These are phyloP conservation scores for Colossoma macropomum DNA, from an alignment of 2,113 vertebrate species.

Conservation along the genomic window DNA sequence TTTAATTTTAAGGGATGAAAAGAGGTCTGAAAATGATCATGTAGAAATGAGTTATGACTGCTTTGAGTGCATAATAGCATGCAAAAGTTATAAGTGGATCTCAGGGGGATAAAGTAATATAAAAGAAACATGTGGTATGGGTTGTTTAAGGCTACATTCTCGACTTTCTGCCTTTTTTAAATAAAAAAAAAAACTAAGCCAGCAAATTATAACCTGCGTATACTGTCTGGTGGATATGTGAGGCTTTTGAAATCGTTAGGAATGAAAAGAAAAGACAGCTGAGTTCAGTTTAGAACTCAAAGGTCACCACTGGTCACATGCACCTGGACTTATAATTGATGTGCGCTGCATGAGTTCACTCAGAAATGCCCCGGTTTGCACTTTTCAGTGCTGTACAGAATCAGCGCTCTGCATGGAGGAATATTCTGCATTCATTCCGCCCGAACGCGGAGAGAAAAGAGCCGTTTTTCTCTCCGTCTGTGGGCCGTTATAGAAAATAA, in stretches of 20 bases:
- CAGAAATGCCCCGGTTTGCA: constrained; percentile 17
- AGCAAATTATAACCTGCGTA: neutral
- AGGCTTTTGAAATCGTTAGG: neutral
- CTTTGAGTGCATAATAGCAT: too few relatives aligned
- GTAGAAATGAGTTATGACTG: too few relatives aligned
- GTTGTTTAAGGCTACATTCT: neutral
- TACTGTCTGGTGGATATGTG: neutral
- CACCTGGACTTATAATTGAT: constrained; percentile 13
- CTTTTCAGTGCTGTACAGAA: constrained; percentile 8
- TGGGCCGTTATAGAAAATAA: neutral
- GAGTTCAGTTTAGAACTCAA: constrained; percentile 16
- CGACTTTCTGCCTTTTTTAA: neutral
- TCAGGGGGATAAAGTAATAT: too few relatives aligned
- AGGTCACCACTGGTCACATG: constrained; percentile 38
- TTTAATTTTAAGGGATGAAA: too few relatives aligned
- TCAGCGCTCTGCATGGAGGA: neutral
- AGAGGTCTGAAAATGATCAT: too few relatives aligned
- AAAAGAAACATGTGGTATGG: neutral
- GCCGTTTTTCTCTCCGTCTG: neutral
- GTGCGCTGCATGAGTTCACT: constrained; percentile 5
- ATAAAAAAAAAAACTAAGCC: neutral
- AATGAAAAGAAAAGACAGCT: neutral
- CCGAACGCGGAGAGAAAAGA: constrained; percentile 1
- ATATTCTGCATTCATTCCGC: constrained; percentile 20
- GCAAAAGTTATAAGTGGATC: too few relatives aligned